Base-by-base conservation (phyloP, 2,113 vertebrate genomes). In the Brachionichthys hirsutus region DNA sequence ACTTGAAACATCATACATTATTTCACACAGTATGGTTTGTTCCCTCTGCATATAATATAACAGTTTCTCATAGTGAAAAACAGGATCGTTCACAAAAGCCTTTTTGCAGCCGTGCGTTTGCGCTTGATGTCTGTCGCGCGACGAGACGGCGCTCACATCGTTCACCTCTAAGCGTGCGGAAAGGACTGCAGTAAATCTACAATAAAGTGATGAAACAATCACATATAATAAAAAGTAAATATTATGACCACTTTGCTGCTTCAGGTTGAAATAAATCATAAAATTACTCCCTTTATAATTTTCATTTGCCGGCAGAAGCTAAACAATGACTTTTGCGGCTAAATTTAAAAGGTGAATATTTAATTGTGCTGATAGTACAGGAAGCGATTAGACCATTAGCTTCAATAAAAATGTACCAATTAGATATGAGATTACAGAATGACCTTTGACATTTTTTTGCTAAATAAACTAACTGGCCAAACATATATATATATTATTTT, bases 81-180 rank as follows among this genome's bases (percentile, higher is more conserved):
- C 91, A 91, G 87, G 64, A 43, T 55, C 44, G 34, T 65, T 71
- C 54, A 46, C 22, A 38, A 65, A 38, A 20, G 86, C 49, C 90
- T 90, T 90, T 91, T 89, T 88, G 91, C 82, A 89, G 90, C 63
- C 83, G 85, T 59, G 47, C 13, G 56, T 54, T 9, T 34, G 56
- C 40, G 73, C 58, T 60, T 9, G 24, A 46, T 45, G 3, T 50
- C 20, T 12, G 47, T 36, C n/a, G 20, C 60, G 79, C 81, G 86
- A 38, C 80, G 70, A 66, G 84, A 67, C 2, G 12, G 2, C 7
- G 15, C 42, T 8, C 1, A 4, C 24, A 30, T 4, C 8, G 24
- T 30, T 30, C 8, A 30, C 24, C 24, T 30, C 8, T 6, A 3
- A 30, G 24, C 24, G 24, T 8, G 8, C 24, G 8, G 24, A 30